Base-by-base conservation (phyloP, 2,797 vertebrate genomes). In the Poecilia picta region DNA sequence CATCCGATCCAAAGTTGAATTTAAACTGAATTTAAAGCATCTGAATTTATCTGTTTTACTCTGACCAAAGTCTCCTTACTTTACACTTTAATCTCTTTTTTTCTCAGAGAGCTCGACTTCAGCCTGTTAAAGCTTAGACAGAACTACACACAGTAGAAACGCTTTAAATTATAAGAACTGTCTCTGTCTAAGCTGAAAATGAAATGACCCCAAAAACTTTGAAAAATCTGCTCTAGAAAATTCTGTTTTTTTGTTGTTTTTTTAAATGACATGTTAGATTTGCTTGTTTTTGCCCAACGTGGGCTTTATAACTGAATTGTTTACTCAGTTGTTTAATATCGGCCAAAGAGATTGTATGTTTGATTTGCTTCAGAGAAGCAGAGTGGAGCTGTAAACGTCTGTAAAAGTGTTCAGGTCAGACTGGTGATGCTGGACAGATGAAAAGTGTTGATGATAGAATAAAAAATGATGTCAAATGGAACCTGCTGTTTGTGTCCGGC, bases 301-400 rank as follows among this genome's bases (percentile, higher is more conserved):
- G 36, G 18, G 33, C 41, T 41, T 23, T 23, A 41, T 41, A 25
- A 20, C 36, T 68, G 62, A 66, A 8, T 39, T 36, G 8, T 64
- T 64, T 8, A 64, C 31, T 36, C 7, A 1, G 8, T 66, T 23
- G 8, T 62, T 62, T 62, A 2, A 45, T 45, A 23, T 70, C 23
- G 1, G 64, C 64, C 36, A 68, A 68, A 68, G 36, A 68, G 53
- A 55, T 23, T 16, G 70, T 77, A 72, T 77, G 47, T 57, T 66
- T 68, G 64, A 68, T 73, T 59, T 73, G 74, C 49, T 81, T 77
- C 64, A 46, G 66, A 20, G 78, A 78, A 86, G 87, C 76, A 80
- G 83, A 70, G 66, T 77, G 0, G 1, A 74, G 45, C 43, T 76
- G 78, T 49, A 68, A 72, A n/a, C 15, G 74, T 25, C 36, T 11